Evolutionary conservation across 2,113 vertebrate genomes (phyloP).

Genomic region (Pogonocichla stellata): DNA sequence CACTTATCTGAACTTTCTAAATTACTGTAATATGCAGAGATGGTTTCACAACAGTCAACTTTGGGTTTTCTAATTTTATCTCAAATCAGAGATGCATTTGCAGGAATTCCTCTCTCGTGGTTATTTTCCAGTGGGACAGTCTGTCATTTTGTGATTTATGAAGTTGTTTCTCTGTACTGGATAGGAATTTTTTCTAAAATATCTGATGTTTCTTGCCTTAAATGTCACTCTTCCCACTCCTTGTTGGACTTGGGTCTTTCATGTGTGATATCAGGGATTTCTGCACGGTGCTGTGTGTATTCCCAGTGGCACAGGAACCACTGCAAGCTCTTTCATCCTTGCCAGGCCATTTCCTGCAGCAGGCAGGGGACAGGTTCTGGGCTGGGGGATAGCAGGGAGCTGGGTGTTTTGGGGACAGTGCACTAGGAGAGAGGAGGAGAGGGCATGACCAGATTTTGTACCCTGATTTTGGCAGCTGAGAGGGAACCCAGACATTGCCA

Average conservation of each 20-base stretch:
- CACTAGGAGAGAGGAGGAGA: neutral
- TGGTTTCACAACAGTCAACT: neutral
- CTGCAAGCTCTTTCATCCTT: neutral
- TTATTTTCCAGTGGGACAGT: neutral
- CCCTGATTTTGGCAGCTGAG: neutral
- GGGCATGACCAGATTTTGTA: neutral
- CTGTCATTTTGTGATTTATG: neutral
- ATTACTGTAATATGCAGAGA: neutral
- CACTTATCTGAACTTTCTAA: neutral
- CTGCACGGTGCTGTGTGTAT: neutral
- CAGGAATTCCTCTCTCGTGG: neutral
- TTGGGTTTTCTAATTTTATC: neutral
- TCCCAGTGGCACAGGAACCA: neutral
- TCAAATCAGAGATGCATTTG: neutral
- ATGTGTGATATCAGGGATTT: neutral
- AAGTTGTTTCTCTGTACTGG: neutral
- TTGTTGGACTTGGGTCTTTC: neutral
- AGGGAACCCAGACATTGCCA: neutral
- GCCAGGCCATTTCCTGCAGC: neutral
- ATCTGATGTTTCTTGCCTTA: neutral
- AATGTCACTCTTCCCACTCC: neutral
- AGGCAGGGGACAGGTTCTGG: neutral
- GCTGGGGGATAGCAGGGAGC: neutral
- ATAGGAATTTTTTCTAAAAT: neutral
- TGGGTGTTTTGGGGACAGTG: neutral